A percentile compares a stretch with the other conserved stretches of the same genome.
phyloP scores from a whole-genome alignment of 2,888 invertebrate species.

The Glyphotaelius pellucidus region DNA sequence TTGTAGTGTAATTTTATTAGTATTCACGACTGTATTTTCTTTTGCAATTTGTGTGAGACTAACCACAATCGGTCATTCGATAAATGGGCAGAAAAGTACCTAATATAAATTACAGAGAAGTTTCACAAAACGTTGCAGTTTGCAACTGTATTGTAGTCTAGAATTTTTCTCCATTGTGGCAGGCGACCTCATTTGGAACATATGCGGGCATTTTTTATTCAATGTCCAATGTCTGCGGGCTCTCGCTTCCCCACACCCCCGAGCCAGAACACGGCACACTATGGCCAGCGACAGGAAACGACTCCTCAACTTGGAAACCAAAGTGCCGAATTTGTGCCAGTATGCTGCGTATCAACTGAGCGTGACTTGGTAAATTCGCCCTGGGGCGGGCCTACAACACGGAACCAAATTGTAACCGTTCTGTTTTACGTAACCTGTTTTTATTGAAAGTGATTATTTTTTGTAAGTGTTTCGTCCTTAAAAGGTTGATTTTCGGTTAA shows the following conservation, averaged over 20 bases:
- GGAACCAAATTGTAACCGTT: conserved; percentile 15
- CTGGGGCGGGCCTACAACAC: not conserved
- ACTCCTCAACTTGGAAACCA: not conserved
- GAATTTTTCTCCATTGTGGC: conserved; percentile 5
- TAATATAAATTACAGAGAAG: not conserved
- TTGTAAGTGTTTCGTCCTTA: not conserved
- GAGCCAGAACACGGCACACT: not conserved
- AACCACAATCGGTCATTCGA: not conserved
- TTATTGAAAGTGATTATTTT: conserved; percentile 13
- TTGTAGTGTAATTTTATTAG: not conserved
- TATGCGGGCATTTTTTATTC: not conserved
- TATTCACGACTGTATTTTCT: not conserved
- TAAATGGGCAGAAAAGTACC: not conserved
- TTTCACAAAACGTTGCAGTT: not conserved
- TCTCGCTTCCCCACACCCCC: not conserved
- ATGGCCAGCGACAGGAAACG: not conserved
- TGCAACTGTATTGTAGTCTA: not conserved
- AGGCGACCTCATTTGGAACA: not conserved
- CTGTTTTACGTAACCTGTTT: conserved; percentile 18
- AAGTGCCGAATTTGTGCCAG: not conserved
- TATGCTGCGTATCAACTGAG: not conserved
- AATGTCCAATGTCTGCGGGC: not conserved
- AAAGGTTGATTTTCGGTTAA: not conserved
- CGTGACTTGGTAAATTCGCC: not conserved
- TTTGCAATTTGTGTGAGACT: conserved; percentile 11